phyloP scores from a whole-genome alignment of 2,797 vertebrate species.

The Podarcis siculus region DNA sequence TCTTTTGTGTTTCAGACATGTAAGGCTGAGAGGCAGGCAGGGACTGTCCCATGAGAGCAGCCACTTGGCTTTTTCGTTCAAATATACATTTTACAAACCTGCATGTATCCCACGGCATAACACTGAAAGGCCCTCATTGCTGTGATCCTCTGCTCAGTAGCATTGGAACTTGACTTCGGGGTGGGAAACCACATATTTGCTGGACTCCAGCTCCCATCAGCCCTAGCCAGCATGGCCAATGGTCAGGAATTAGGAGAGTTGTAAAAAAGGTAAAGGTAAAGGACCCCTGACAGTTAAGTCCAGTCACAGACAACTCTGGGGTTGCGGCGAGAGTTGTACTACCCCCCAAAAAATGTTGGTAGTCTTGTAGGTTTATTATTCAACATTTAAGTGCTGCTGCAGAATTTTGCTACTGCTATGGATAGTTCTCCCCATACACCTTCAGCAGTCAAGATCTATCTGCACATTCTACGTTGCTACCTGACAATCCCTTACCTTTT shows the following conservation, averaged over 20 bases:
- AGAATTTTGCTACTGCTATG: background rate
- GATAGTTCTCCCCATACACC: no score
- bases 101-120: background rate
- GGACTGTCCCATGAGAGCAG: background rate
- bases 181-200: no score
- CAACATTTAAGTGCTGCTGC: background rate
- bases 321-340: no score
- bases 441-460: no score
- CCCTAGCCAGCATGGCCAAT: no score
- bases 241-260: no score
- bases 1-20: background rate
- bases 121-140: background rate
- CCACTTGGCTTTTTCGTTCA: background rate
- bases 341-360: no score
- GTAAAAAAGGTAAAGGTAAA: no score
- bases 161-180: background rate
- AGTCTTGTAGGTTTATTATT: no score
- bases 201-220: no score
- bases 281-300: no score
- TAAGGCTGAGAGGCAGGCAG: background rate
- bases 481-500: slow-evolving; percentile 69
- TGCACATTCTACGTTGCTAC: background rate
- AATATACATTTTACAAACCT: background rate
- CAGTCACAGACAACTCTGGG: no score
- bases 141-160: background rate